Evolutionary conservation across 2,113 vertebrate genomes (phyloP).

Genomic region (crab-eating macaque (Macaca fascicularis)): T2T-MFA8v1.1 NC_088379.1:151972001-151972500

Average conservation of each 20-base stretch:
- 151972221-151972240: neutral
- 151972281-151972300: neutral
- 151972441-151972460: neutral
- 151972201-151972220: neutral
- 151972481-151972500: neutral
- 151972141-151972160: neutral
- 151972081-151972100: neutral
- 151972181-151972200: neutral
- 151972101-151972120: neutral
- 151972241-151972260: neutral
- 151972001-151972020: neutral
- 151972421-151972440: neutral
- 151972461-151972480: accelerated
- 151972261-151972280: neutral
- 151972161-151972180: neutral
- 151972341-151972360: neutral
- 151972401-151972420: neutral
- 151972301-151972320: accelerated
- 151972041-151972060: neutral
- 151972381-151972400: neutral
- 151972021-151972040: neutral
- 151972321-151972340: neutral
- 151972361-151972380: neutral
- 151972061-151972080: neutral
- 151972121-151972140: neutral